Evolutionary conservation across 2,113 vertebrate genomes (phyloP), one percentile per base, ranked within the genome.

Genomic region (Andinoacara biseriatus): DNA sequence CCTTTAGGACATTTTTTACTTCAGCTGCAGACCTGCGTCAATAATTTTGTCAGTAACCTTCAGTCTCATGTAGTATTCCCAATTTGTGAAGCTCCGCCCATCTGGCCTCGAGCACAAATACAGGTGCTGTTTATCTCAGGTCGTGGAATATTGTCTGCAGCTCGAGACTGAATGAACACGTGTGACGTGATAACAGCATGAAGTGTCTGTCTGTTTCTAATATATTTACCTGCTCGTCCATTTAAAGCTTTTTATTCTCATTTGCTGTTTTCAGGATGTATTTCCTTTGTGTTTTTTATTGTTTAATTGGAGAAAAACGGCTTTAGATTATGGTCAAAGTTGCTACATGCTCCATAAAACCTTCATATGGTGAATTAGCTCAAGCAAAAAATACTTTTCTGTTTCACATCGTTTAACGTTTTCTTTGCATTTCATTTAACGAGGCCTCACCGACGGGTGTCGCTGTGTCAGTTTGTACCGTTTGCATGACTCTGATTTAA

Each of bases 401-500:
- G 43, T 1, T 26, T 2, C 62, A 76, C 62, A 61, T 67, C 10
- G 2, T 69, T 72, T 52, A 72, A 72, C 0, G 10, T 62, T 78
- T 60, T 78, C 59, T 83, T 40, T 86, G 29, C 59, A 24, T 29
- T 62, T 84, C 31, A 88, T 84, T 43, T 86, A 74, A 78, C 49
- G 40, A 88, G 22, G 57, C 78, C 10, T 63, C 77, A 75, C 60
- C 72, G 22, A 77, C n/a, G n/a, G 26, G 26, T 26, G 61, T 85
- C 82, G 31, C 63, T 61, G 33, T 72, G 65, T 87, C 80, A 78
- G 57, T 83, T 72, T 86, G 69, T 80, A 75, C 78, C 49, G 63
- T 90, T 58, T 89, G 95, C 96, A 95, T 94, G 96, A 85, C 57
- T 89, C 85, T 94, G 91, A 88, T 94, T 93, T 94, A 96, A 96